Evolutionary conservation across 2,888 invertebrate genomes (phyloP).

Genomic region (Sphaerophoria rueppellii): DNA sequence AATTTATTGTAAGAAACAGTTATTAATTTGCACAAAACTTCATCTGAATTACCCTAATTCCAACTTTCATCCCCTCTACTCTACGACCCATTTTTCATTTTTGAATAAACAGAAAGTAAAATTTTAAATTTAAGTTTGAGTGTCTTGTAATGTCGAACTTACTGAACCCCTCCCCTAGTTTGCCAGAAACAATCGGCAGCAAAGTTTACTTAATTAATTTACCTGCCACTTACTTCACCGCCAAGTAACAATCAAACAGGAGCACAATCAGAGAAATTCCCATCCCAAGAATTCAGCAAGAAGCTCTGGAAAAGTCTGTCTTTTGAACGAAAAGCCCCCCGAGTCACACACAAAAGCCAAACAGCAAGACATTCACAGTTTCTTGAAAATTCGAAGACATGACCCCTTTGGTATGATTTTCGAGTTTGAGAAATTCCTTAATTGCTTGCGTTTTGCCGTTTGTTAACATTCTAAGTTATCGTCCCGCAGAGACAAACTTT

Average conservation of each 20-base stretch:
- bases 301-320: background rate
- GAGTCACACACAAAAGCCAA: conserved; percentile 45
- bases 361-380: conserved; percentile 9
- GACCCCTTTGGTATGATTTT: conserved; percentile 13
- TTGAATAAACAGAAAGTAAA: background rate
- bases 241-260: conserved; percentile 52
- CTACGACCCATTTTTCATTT: background rate
- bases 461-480: conserved; percentile 74
- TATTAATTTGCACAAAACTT: conserved; percentile 38
- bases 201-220: conserved; percentile 72
- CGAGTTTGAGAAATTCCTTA: conserved; percentile 67
- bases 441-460: conserved; percentile 73
- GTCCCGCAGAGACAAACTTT: conserved; percentile 75
- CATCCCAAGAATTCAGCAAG: background rate
- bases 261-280: conserved; percentile 50
- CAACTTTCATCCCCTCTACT: background rate
- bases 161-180: background rate
- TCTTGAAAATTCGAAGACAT: conserved; percentile 12
- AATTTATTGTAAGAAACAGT: conserved; percentile 14
- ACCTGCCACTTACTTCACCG: conserved; percentile 65
- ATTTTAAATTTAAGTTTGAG: conserved; percentile 22
- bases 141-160: background rate
- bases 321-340: conserved; percentile 38
- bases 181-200: conserved; percentile 57
- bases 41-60: conserved; percentile 9